Conservation (phyloP, 30 jellyfish, hydroid and myxozoan genomes). For the Haliclystus octoradiatus region DNA sequence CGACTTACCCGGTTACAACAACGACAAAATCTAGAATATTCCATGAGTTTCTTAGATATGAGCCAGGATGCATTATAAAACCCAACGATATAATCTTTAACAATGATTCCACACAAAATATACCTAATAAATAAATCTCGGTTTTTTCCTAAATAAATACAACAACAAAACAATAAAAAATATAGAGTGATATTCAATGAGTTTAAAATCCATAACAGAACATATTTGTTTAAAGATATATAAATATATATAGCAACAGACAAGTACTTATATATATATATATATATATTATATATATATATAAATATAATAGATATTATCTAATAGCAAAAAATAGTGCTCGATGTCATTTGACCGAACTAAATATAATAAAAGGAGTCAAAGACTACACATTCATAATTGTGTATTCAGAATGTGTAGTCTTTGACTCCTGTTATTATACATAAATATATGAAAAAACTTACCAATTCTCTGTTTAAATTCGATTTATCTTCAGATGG, state of each 20-base stretch:
- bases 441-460: too few relatives aligned
- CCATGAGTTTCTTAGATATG: slow-evolving; percentile 90
- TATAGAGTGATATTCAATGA: background rate
- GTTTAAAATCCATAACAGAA: background rate
- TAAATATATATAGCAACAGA: too few relatives aligned
- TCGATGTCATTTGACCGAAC: background rate
- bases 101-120: slow-evolving; percentile 78
- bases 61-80: slow-evolving; percentile 89
- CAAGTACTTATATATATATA: too few relatives aligned
- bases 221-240: background rate
- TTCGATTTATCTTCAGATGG: slow-evolving; percentile 74
- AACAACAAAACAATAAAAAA: background rate
- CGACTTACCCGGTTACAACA: slow-evolving; percentile 85
- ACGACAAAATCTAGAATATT: slow-evolving; percentile 82
- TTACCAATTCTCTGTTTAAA: slow-evolving; percentile 61
- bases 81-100: slow-evolving; percentile 76
- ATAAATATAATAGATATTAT: too few relatives aligned
- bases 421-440: too few relatives aligned
- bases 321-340: too few relatives aligned
- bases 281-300: too few relatives aligned
- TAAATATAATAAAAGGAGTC: too few relatives aligned
- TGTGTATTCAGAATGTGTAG: too few relatives aligned
- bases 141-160: slow-evolving; percentile 65
- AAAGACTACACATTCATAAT: too few relatives aligned
- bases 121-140: slow-evolving; percentile 75